Conservation (phyloP, 2,888 invertebrate genomes). For the Baccha elongata region DNA sequence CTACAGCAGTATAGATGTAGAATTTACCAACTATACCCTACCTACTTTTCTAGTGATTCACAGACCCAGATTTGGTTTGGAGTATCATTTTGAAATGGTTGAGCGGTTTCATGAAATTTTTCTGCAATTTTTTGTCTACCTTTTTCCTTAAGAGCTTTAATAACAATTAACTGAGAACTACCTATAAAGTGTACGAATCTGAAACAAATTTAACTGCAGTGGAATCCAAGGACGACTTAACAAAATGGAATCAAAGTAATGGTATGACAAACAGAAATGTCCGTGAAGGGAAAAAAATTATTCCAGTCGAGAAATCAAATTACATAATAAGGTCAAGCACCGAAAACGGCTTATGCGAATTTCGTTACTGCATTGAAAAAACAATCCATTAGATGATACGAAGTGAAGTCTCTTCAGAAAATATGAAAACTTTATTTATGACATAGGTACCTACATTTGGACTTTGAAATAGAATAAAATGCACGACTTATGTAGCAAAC, state of each 20-base stretch:
- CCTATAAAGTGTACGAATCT: not conserved
- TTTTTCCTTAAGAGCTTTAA: not conserved
- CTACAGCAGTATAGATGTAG: not conserved
- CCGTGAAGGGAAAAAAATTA: too few relatives aligned
- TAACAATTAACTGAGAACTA: conserved; percentile 14
- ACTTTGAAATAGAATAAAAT: too few relatives aligned
- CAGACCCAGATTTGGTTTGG: conserved; percentile 28
- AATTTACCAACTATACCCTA: conserved; percentile 2
- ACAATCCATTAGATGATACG: too few relatives aligned
- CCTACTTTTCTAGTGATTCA: not conserved
- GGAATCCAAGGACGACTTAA: not conserved
- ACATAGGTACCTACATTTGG: too few relatives aligned
- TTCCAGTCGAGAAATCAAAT: too few relatives aligned
- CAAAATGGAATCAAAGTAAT: not conserved
- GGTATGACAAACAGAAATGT: not conserved
- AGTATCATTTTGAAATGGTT: conserved; percentile 26
- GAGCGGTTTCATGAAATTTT: not conserved
- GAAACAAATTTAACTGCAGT: conserved; percentile 5
- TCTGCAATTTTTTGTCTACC: not conserved
- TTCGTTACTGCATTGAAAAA: too few relatives aligned
- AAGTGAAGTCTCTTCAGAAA: not conserved
- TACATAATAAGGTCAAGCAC: too few relatives aligned
- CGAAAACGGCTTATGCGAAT: too few relatives aligned
- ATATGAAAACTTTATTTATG: not conserved
- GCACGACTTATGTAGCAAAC: too few relatives aligned